Conservation (phyloP, 2,888 invertebrate species). For the Shargacucullia verbasci region DNA sequence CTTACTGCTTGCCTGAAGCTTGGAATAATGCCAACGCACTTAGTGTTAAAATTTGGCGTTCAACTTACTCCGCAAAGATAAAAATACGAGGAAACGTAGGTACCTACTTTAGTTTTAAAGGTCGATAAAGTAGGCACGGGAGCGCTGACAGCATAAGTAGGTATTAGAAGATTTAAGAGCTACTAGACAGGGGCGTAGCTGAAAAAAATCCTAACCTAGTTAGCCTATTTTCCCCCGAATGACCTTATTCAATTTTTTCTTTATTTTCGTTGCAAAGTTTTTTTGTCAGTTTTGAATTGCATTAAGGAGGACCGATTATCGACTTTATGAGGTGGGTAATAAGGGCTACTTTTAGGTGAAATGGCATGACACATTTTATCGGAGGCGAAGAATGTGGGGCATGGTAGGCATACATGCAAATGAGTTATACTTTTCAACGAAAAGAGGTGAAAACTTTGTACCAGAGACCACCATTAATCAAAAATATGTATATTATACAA, state of each 20-base stretch:
- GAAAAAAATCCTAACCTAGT: conserved; percentile 46
- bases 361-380: conserved; percentile 37
- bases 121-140: conserved; percentile 37
- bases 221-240: conserved; percentile 42
- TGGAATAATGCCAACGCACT: conserved; percentile 51
- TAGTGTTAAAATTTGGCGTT: conserved; percentile 54
- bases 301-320: conserved; percentile 17
- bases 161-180: conserved; percentile 37
- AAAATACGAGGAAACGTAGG: conserved; percentile 35
- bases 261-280: conserved; percentile 45
- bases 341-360: conserved; percentile 26
- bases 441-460: conserved; percentile 5
- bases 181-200: conserved; percentile 25
- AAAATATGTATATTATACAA: no score
- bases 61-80: conserved; percentile 40
- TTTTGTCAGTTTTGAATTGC: conserved; percentile 51
- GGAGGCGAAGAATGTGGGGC: conserved; percentile 38
- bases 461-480: no score
- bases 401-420: conserved; percentile 37
- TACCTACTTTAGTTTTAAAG: conserved; percentile 45
- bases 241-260: conserved; percentile 49
- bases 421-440: conserved; percentile 34
- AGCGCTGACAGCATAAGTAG: conserved; percentile 21
- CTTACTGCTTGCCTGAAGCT: conserved; percentile 44
- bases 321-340: conserved; percentile 18